These are phyloP conservation scores for Hypselothyrea guttata DNA, from an alignment of 2,888 invertebrate genomes.

Conservation along the genomic window DNA sequence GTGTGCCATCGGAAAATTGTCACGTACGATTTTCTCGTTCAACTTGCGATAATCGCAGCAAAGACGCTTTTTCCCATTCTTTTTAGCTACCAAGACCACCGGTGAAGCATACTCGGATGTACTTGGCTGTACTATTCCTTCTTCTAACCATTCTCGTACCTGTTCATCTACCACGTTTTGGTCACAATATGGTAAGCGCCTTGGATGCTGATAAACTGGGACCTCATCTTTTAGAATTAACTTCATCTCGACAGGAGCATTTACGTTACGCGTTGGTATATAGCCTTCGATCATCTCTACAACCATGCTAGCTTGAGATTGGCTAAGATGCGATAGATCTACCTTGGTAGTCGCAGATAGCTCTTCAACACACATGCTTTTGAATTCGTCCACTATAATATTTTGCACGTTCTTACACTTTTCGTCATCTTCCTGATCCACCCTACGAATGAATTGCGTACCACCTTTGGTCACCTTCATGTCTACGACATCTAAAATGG, in stretches of 20 bases:
- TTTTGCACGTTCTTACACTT: too few relatives aligned
- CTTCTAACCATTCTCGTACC: background rate
- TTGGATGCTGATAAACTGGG: background rate
- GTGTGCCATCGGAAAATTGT: constrained; percentile 5
- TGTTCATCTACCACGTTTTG: background rate
- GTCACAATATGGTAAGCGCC: background rate
- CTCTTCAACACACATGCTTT: background rate
- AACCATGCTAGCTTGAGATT: background rate
- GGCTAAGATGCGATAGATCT: background rate
- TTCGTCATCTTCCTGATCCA: too few relatives aligned
- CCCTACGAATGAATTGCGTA: too few relatives aligned
- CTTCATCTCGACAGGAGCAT: background rate
- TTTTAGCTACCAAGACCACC: background rate
- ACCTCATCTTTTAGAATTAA: background rate
- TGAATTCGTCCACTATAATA: too few relatives aligned
- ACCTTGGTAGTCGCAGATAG: too few relatives aligned
- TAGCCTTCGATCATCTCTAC: background rate
- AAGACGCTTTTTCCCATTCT: background rate
- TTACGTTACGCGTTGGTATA: background rate
- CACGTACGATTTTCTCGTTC: too few relatives aligned
- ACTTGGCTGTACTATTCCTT: background rate
- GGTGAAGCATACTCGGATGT: too few relatives aligned
- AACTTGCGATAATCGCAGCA: background rate
- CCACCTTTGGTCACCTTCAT: too few relatives aligned
- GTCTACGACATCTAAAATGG: too few relatives aligned